Conservation (phyloP, 2,888 invertebrate species). For the Brenthis daphne region DNA sequence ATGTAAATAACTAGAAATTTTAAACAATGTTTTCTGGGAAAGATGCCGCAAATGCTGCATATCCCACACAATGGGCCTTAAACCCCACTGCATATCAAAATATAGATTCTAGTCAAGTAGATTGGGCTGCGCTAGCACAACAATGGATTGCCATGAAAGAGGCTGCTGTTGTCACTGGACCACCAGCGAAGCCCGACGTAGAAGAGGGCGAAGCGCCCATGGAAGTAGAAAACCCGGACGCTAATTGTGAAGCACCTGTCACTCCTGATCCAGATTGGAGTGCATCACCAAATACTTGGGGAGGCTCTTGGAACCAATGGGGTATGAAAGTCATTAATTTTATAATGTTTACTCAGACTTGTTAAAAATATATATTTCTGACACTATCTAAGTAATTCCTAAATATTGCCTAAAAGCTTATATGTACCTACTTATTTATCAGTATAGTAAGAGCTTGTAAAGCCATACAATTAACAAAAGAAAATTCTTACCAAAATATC, state of each 20-base stretch:
- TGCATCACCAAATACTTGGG: conserved; percentile 66
- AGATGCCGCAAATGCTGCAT: conserved; percentile 84
- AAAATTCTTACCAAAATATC: too few species aligned
- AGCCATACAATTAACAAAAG: too few species aligned
- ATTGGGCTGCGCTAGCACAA: conserved; percentile 98
- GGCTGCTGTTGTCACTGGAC: conserved; percentile 82
- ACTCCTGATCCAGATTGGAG: conserved; percentile 67
- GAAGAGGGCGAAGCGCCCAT: conserved; percentile 93
- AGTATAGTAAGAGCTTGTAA: too few species aligned
- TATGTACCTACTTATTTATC: too few species aligned
- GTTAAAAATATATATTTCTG: too few species aligned
- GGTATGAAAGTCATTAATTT: conserved; percentile 51
- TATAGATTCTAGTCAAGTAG: conserved; percentile 92
- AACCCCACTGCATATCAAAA: conserved; percentile 92
- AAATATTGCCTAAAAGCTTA: too few species aligned
- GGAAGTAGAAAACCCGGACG: conserved; percentile 90
- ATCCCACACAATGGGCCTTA: conserved; percentile 90
- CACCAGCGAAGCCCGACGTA: conserved; percentile 78
- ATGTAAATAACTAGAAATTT: conserved; percentile 13
- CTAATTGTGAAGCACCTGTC: conserved; percentile 62
- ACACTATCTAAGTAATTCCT: too few species aligned
- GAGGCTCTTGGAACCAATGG: conserved; percentile 74
- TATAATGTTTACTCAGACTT: background rate
- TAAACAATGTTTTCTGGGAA: conserved; percentile 81
- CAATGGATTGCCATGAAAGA: conserved; percentile 99